Base-by-base conservation (phyloP, 2,888 invertebrate species). In the Nineta flava region DNA sequence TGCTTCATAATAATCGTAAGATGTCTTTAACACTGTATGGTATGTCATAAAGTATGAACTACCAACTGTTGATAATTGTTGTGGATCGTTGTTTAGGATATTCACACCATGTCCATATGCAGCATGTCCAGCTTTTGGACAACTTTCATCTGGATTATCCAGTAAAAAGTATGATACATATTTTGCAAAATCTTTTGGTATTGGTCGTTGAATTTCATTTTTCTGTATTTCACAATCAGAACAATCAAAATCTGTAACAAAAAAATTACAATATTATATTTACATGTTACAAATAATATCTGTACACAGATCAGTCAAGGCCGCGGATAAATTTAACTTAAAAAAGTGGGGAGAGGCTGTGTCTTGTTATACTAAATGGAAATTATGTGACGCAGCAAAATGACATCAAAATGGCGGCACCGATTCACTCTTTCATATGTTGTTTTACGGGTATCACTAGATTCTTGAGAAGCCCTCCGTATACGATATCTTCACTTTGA, bases 1-100 rank as follows among this genome's bases (percentile, higher is more conserved):
- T 0, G 95, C 87, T 16, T 79, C 77, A 59, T 92, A 95, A 64
- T 90, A 99, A 64, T 99, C 97, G 9, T 74, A 68, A 0, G 94
- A 93, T 0, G 83, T 79, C 66, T 90, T 92, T 42, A 97, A 67
- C 16, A 94, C 86, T 0, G 90, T 87, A 70, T 99, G 97, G 68
- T 93, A 99, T 0, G 88, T 77, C 87, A 88, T 93, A 66, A 91
- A 97, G 65, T 93, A 91, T 0, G 87, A 86, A 1, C 94, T 84
- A 0, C 77, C 79, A 0, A 88, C 77, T 3, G 62, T 57, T 0
- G 76, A 68, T 16, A 70, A 59, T 2, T 66, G 61, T 12, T 66
- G 59, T 9, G 56, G 60, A 1, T 58, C 55, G 56, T 72, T 61
- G 0, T 62, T 64, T n/a, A 61, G 53, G 53, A 77, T 80, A 61